Evolutionary conservation across 2,797 vertebrate species (phyloP).

Genomic region (Zalophus californianus): DNA sequence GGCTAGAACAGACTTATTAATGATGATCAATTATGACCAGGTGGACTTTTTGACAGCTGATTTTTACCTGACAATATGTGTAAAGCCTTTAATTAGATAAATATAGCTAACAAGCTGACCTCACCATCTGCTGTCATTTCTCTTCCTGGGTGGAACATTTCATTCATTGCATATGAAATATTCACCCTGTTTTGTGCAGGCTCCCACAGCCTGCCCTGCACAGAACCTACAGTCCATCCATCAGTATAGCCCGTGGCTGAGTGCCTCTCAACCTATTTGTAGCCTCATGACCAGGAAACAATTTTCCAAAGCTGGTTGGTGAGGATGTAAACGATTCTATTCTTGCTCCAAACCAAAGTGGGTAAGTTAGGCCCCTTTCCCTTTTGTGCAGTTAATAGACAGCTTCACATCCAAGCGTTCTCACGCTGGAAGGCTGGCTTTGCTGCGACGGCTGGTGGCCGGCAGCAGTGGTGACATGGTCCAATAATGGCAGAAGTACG

Average conservation of each 20-base stretch:
- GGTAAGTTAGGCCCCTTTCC: background rate
- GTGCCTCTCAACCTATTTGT: background rate
- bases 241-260: background rate
- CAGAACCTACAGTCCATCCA: background rate
- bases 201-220: background rate
- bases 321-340: background rate
- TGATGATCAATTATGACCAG: constrained; percentile 84
- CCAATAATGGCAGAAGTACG: background rate
- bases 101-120: constrained; percentile 84
- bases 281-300: background rate
- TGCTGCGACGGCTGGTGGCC: background rate
- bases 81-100: constrained; percentile 83
- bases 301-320: constrained; percentile 7
- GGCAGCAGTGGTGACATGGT: background rate
- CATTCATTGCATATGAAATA: constrained; percentile 15
- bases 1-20: constrained; percentile 81
- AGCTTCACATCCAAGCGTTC: background rate
- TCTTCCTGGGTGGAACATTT: constrained; percentile 58
- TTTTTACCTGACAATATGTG: constrained; percentile 82
- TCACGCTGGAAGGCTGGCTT: background rate
- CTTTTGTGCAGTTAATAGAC: background rate
- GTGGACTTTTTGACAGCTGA: constrained; percentile 81
- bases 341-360: background rate
- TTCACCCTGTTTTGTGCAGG: background rate
- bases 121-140: constrained; percentile 84